A percentile compares a stretch with the other conserved stretches of the same genome.
Evolutionary conservation across 2,797 vertebrate genomes (phyloP).

Genomic region (Esox masquinongy): DNA sequence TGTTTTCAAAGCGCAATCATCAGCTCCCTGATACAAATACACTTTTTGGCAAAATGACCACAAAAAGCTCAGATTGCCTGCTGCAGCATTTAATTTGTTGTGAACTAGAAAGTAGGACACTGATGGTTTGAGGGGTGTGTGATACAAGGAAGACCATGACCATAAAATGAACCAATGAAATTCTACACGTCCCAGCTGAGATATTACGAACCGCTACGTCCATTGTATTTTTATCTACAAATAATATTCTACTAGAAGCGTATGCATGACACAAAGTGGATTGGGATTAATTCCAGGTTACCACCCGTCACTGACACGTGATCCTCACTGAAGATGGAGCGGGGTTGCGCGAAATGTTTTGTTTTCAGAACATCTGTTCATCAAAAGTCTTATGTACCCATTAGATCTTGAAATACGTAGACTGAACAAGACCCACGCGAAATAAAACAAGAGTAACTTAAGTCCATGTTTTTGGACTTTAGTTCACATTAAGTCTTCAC

Average conservation of each 20-base stretch:
- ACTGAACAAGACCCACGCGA: too few species aligned
- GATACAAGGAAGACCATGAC: not conserved
- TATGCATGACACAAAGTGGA: not conserved
- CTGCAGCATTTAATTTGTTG: not conserved
- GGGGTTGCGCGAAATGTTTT: not conserved
- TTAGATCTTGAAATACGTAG: too few species aligned
- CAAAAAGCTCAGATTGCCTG: not conserved
- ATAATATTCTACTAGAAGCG: not conserved
- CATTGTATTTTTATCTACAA: too few species aligned
- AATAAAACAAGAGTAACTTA: too few species aligned
- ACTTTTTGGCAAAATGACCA: conserved; percentile 14
- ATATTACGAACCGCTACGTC: too few species aligned
- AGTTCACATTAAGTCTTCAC: too few species aligned
- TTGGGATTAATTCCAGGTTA: conserved; percentile 10
- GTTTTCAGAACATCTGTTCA: not conserved
- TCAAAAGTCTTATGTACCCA: not conserved
- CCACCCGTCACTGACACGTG: not conserved
- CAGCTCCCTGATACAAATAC: conserved; percentile 3
- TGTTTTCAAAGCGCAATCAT: conserved; percentile 30
- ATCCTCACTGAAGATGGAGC: not conserved
- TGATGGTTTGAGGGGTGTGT: not conserved
- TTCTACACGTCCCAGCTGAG: too few species aligned
- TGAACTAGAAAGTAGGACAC: not conserved
- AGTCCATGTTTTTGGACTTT: too few species aligned
- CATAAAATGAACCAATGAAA: too few species aligned